phyloP scores from a whole-genome alignment of 2,888 invertebrate species.

The Eilema griseolum region DNA sequence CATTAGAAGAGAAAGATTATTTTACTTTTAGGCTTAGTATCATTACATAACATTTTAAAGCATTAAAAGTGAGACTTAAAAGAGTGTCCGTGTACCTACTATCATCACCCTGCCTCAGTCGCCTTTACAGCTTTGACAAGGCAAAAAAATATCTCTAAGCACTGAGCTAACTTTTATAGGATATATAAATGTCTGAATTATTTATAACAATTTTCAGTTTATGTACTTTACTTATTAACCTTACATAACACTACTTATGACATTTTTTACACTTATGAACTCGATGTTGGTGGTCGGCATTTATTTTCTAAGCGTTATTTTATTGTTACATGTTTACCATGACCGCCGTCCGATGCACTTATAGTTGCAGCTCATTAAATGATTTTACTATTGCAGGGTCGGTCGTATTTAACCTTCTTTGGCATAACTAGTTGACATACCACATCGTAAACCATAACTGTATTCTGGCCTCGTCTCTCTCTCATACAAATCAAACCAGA shows the following conservation, averaged over 20 bases:
- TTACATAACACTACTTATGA: not conserved
- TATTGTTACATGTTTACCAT: slow-evolving; percentile 77
- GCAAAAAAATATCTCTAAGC: slow-evolving; percentile 32
- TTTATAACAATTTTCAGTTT: not conserved
- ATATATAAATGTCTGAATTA: not conserved
- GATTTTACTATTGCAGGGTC: slow-evolving; percentile 69
- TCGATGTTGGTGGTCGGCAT: slow-evolving; percentile 66
- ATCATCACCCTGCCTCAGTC: slow-evolving; percentile 44
- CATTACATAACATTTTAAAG: slow-evolving; percentile 49
- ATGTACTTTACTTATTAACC: not conserved
- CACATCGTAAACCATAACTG: slow-evolving; percentile 68
- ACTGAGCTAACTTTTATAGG: slow-evolving; percentile 12
- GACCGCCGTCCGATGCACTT: slow-evolving; percentile 71
- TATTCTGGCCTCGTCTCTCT: slow-evolving; percentile 64
- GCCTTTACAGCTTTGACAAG: slow-evolving; percentile 43
- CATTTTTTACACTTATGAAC: not conserved
- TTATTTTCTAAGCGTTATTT: slow-evolving; percentile 67
- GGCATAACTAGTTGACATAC: slow-evolving; percentile 68
- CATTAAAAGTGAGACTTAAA: slow-evolving; percentile 32
- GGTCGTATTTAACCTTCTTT: slow-evolving; percentile 78
- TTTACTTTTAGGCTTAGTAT: slow-evolving; percentile 24
- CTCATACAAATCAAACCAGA: slow-evolving; percentile 49
- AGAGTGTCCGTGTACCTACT: slow-evolving; percentile 45
- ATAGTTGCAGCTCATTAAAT: slow-evolving; percentile 70
- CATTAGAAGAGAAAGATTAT: slow-evolving; percentile 17